These are phyloP conservation scores for Alentia gelatinosa DNA, from an alignment of 2,888 invertebrate genomes.

Conservation along the genomic window DNA sequence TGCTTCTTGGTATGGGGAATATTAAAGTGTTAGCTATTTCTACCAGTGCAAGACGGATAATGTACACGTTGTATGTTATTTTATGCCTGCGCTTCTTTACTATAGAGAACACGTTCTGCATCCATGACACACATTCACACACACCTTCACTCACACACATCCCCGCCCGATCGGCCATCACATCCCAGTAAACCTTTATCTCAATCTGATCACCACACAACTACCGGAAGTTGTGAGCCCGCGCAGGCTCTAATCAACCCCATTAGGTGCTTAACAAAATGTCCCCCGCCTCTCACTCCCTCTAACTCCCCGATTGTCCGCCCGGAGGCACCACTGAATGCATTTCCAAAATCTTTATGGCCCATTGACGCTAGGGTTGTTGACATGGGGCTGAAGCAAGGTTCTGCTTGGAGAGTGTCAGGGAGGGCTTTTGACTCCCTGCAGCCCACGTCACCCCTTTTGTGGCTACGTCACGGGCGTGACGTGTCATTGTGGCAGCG, in stretches of 20 bases:
- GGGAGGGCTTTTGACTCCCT: neutral
- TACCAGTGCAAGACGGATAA: no score
- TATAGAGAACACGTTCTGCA: no score
- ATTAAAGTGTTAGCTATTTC: no score
- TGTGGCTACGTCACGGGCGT: neutral
- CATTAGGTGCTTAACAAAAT: neutral
- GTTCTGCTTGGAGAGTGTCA: no score
- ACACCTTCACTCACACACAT: no score
- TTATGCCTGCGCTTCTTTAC: no score
- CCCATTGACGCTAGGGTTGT: neutral
- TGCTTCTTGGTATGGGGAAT: no score
- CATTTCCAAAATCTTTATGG: constrained; percentile 2
- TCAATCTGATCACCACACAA: neutral
- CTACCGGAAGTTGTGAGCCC: neutral
- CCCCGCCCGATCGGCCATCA: no score
- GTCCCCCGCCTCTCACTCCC: neutral
- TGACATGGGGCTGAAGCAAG: neutral
- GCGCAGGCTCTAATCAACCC: neutral
- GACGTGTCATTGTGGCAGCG: neutral
- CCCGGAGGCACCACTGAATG: neutral
- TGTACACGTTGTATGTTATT: no score
- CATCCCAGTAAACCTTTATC: no score
- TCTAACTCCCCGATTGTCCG: neutral
- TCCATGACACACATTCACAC: no score
- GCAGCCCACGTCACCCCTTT: neutral